A percentile compares a stretch with the other conserved stretches of the same genome.
Conservation (phyloP, 2,113 vertebrate genomes). For the Cyanoramphus novaezelandiae region DNA sequence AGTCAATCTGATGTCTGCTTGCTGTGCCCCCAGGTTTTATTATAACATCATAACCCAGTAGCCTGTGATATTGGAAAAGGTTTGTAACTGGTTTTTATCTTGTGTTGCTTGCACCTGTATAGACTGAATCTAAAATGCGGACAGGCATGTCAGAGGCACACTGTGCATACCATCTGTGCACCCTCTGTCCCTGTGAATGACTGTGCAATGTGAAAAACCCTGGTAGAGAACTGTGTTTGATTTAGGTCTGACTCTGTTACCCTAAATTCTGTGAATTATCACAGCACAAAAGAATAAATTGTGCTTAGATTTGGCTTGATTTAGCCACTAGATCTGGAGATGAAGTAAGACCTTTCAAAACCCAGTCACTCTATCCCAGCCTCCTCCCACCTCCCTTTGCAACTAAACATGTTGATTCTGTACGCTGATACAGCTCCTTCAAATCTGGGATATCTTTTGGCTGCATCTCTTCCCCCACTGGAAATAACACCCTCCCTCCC, state of each 20-base stretch:
- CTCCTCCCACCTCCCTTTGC: background rate
- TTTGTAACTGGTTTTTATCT: background rate
- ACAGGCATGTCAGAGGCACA: background rate
- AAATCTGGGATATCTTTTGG: background rate
- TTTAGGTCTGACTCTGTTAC: background rate
- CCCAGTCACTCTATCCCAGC: background rate
- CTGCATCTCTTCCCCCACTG: background rate
- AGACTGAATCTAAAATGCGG: background rate
- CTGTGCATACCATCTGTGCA: background rate
- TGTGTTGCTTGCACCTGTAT: background rate
- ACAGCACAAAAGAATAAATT: background rate
- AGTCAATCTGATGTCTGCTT: background rate
- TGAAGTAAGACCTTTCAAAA: background rate
- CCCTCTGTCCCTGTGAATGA: background rate
- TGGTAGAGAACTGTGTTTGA: background rate
- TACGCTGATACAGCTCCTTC: background rate
- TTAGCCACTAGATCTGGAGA: background rate
- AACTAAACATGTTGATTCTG: background rate
- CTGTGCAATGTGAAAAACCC: background rate
- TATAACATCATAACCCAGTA: background rate
- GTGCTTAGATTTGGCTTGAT: background rate
- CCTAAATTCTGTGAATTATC: background rate
- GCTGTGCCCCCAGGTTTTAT: background rate
- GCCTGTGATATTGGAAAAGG: background rate
- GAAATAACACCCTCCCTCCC: background rate